Conservation (phyloP, 2,888 invertebrate genomes). For the Mimas tiliae region DNA sequence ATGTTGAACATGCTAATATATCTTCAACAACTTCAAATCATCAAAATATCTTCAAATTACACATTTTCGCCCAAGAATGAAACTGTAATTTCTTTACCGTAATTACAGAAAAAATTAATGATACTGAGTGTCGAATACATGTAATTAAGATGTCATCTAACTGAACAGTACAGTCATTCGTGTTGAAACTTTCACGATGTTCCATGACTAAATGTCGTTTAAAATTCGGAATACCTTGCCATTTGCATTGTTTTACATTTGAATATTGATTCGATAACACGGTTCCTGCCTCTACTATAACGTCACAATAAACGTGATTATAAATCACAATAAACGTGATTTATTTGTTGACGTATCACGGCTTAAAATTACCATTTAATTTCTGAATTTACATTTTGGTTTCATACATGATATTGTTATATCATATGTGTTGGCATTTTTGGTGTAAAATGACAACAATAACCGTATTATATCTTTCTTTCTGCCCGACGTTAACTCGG, state of each 20-base stretch:
- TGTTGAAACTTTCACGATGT: constrained; percentile 20
- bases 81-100: background rate
- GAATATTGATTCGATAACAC: constrained; percentile 9
- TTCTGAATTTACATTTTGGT: no score
- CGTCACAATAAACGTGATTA: no score
- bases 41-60: background rate
- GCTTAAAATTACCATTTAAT: no score
- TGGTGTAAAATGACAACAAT: no score
- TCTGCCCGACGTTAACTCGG: no score
- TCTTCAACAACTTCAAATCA: background rate
- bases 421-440: no score
- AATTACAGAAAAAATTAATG: background rate
- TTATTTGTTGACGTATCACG: background rate
- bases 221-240: constrained; percentile 8
- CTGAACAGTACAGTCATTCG: constrained; percentile 4
- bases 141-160: constrained; percentile 11
- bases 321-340: background rate
- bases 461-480: no score
- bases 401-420: no score
- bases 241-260: constrained; percentile 20
- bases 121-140: background rate
- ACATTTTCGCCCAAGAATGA: background rate
- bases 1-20: no score
- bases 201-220: constrained; percentile 11
- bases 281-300: background rate